phyloP scores from a whole-genome alignment of 2,797 vertebrate genomes.

The Anolis apletophallus region DNA sequence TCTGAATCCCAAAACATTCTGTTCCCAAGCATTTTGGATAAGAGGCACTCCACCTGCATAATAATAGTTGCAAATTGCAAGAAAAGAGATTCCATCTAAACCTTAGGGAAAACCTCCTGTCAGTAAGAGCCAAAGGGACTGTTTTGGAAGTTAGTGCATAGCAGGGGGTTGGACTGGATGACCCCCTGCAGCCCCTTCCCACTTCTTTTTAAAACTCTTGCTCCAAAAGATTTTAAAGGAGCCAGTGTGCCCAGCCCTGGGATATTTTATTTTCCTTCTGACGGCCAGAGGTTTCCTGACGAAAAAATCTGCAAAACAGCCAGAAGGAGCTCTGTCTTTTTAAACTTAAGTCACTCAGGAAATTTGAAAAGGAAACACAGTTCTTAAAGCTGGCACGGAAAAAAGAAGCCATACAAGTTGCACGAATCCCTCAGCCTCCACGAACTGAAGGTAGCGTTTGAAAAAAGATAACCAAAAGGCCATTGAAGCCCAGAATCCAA shows the following conservation, averaged over 20 bases:
- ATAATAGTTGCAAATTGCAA: no score
- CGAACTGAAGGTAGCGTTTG: background rate
- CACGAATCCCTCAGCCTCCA: background rate
- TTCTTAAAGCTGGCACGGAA: slow-evolving; percentile 31
- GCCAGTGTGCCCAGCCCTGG: slow-evolving; percentile 38
- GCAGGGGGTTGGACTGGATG: no score
- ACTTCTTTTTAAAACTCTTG: slow-evolving; percentile 50
- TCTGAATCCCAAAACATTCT: no score
- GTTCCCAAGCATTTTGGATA: no score
- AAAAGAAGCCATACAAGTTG: background rate
- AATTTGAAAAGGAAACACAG: slow-evolving; percentile 34
- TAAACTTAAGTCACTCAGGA: slow-evolving; percentile 32
- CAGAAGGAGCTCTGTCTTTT: slow-evolving; percentile 27
- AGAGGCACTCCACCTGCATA: no score
- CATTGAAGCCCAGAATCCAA: no score
- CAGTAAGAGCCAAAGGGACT: no score
- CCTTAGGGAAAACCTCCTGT: background rate
- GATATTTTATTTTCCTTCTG: slow-evolving; percentile 46
- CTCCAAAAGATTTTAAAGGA: slow-evolving; percentile 48
- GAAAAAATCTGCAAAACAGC: background rate
- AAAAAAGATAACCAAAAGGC: background rate
- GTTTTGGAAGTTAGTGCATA: no score
- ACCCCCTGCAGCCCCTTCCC: background rate
- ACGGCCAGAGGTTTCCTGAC: slow-evolving; percentile 41
- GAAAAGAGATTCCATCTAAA: background rate